Conservation (phyloP, 2,888 invertebrate genomes). For the Tetheella fluctuosa region DNA sequence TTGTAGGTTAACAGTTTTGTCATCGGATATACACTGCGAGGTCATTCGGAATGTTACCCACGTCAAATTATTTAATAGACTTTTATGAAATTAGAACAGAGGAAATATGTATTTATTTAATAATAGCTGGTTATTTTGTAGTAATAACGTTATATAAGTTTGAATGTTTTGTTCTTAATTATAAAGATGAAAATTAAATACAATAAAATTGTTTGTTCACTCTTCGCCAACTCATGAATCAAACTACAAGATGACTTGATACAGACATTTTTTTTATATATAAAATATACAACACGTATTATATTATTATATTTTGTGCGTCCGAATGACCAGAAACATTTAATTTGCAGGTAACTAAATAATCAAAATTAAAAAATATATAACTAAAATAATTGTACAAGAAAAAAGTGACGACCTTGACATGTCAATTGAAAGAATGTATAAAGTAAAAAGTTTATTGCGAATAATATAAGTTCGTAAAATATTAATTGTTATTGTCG, state of each 20-base stretch:
- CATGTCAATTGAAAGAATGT: conserved; percentile 81
- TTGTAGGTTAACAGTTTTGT: conserved; percentile 30
- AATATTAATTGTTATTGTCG: conserved; percentile 35
- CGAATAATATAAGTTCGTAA: conserved; percentile 54
- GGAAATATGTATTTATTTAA: neutral
- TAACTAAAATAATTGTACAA: conserved; percentile 74
- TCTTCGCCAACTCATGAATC: no score
- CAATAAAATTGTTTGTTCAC: neutral
- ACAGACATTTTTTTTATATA: no score
- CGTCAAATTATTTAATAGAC: conserved; percentile 16
- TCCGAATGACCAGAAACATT: conserved; percentile 36
- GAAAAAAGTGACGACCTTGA: conserved; percentile 75
- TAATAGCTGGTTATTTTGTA: no score
- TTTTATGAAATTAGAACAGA: neutral
- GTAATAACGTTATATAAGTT: no score
- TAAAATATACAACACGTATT: no score
- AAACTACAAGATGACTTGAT: no score
- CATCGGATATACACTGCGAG: conserved; percentile 42
- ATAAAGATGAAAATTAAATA: neutral
- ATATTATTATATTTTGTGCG: conserved; percentile 26
- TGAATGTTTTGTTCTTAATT: neutral
- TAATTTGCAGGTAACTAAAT: conserved; percentile 51
- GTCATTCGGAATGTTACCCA: conserved; percentile 41
- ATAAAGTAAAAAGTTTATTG: conserved; percentile 70
- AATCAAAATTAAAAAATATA: conserved; percentile 54